Conservation (phyloP, 2,888 invertebrate genomes). For the Conchocele bisecta region DNA sequence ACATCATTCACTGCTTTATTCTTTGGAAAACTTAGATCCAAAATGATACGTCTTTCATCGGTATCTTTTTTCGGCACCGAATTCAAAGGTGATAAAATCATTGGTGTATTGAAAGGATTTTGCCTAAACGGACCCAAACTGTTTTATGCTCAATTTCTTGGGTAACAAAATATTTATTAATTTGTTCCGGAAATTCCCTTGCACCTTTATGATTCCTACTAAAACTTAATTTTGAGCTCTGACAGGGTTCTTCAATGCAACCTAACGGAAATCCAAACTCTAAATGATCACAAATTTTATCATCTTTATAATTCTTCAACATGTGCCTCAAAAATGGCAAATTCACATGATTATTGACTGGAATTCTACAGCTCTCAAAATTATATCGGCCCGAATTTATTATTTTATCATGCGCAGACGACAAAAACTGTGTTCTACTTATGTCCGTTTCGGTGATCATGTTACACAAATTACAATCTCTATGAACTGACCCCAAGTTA, state of each 20-base stretch:
- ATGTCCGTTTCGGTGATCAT: too few species aligned
- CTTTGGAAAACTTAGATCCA: neutral
- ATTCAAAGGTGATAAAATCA: neutral
- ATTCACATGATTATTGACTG: neutral
- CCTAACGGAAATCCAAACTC: constrained; percentile 5
- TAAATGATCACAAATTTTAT: neutral
- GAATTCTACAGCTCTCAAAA: neutral
- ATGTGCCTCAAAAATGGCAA: neutral
- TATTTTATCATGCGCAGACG: neutral
- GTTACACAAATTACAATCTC: too few species aligned
- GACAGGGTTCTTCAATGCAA: neutral
- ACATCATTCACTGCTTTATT: neutral
- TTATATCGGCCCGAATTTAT: neutral
- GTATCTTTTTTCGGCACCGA: constrained; percentile 4
- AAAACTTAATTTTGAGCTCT: neutral
- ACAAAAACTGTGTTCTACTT: neutral
- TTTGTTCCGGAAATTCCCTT: neutral
- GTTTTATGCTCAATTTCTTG: neutral
- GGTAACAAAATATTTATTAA: neutral
- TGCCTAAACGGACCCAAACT: neutral
- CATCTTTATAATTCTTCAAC: neutral
- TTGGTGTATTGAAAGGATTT: neutral
- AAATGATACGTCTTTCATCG: neutral
- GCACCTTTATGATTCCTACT: constrained; percentile 1
- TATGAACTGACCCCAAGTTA: too few species aligned